These are phyloP conservation scores for Eira barbara DNA, from an alignment of 2,113 vertebrate genomes.

Conservation along the genomic window DNA sequence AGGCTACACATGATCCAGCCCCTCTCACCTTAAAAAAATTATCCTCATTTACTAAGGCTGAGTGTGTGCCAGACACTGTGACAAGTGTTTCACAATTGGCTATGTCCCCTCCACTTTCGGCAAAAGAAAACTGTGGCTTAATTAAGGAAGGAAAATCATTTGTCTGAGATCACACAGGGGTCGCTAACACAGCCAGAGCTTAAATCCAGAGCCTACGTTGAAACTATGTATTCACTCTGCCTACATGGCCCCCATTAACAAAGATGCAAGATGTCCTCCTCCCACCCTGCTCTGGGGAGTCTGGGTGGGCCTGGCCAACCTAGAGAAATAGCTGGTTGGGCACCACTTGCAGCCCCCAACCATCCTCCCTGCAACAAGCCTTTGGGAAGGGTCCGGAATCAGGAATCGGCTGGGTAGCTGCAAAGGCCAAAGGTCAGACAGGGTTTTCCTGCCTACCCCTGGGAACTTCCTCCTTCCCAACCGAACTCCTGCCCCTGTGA, in stretches of 20 bases:
- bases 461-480: constrained; percentile 62
- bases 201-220: neutral
- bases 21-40: neutral
- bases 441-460: constrained; percentile 68
- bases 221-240: neutral
- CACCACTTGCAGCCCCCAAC: constrained; percentile 48
- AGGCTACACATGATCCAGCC: neutral
- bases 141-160: neutral
- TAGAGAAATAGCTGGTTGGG: constrained; percentile 44
- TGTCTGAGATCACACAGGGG: neutral
- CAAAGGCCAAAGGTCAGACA: constrained; percentile 59
- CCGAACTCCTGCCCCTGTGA: neutral
- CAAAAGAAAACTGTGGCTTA: neutral
- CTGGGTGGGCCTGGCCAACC: constrained; percentile 38
- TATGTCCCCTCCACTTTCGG: neutral
- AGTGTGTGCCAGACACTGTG: neutral
- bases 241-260: accelerated
- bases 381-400: constrained; percentile 53
- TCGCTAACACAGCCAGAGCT: neutral
- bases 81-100: neutral
- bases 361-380: neutral
- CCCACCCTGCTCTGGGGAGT: neutral
- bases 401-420: constrained; percentile 42
- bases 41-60: neutral
- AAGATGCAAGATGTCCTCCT: neutral